Evolutionary conservation across 2,797 vertebrate genomes (phyloP).

Genomic region (Mionectes olivaceus): DNA sequence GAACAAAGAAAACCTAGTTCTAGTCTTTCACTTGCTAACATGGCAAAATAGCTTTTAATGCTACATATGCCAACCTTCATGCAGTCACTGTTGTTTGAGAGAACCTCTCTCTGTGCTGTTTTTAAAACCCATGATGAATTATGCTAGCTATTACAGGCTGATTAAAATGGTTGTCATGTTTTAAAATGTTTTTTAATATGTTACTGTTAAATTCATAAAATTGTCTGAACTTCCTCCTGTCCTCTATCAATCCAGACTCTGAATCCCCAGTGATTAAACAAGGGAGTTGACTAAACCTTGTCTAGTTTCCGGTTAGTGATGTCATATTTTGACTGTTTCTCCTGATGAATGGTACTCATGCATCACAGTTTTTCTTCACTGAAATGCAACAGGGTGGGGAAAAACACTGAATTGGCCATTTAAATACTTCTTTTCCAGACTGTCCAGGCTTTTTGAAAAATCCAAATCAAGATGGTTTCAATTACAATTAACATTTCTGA

Average conservation of each 20-base stretch:
- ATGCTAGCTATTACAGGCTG: background rate
- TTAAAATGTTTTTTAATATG: background rate
- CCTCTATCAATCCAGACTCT: background rate
- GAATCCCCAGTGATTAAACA: conserved; percentile 33
- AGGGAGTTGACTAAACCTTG: conserved; percentile 36
- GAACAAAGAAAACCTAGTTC: background rate
- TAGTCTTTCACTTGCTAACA: background rate
- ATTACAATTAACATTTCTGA: conserved; percentile 19
- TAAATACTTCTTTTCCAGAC: conserved; percentile 49
- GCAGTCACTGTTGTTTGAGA: background rate
- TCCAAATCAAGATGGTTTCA: conserved; percentile 9
- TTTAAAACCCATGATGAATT: background rate
- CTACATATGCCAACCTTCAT: rapidly evolving
- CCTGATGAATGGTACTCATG: conserved; percentile 26
- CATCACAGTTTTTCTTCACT: conserved; percentile 29
- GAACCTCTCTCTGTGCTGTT: background rate
- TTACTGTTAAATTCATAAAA: background rate
- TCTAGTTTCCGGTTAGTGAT: conserved; percentile 54
- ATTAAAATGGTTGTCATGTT: background rate
- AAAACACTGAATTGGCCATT: background rate
- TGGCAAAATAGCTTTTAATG: background rate
- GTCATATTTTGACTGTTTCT: conserved; percentile 60
- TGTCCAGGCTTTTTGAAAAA: conserved; percentile 23
- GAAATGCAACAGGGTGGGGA: conserved; percentile 22
- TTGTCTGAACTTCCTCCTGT: background rate